Conservation (phyloP, 2,797 vertebrate genomes). For the Gouania willdenowi region DNA sequence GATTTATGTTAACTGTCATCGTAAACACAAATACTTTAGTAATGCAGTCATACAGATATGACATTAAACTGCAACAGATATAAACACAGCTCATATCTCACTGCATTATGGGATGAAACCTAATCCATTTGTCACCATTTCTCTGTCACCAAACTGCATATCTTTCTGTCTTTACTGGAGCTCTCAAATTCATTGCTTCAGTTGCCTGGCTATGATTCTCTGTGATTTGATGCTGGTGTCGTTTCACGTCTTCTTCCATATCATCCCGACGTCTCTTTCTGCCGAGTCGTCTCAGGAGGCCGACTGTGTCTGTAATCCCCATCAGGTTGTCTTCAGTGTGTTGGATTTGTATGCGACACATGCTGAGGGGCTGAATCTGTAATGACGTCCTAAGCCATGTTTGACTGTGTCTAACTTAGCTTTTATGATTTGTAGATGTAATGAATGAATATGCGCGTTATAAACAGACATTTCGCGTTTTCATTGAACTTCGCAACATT, state of each 20-base stretch:
- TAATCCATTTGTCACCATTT: neutral
- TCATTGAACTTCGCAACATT: too few relatives aligned
- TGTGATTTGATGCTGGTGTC: neutral
- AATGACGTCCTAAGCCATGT: slow-evolving; percentile 20
- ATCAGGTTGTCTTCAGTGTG: slow-evolving; percentile 1
- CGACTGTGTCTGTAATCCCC: slow-evolving; percentile 12
- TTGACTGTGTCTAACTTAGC: slow-evolving; percentile 16
- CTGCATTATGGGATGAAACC: too few relatives aligned
- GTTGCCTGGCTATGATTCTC: neutral
- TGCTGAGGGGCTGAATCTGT: slow-evolving; percentile 2
- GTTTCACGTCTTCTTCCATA: neutral
- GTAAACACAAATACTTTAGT: too few relatives aligned
- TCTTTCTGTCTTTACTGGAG: neutral
- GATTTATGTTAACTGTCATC: too few relatives aligned
- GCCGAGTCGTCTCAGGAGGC: slow-evolving; percentile 4
- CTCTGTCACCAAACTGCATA: neutral
- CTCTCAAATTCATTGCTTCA: neutral
- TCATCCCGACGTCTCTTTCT: slow-evolving; percentile 7
- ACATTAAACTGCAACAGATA: too few relatives aligned
- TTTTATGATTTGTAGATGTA: too few relatives aligned
- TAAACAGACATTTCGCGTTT: too few relatives aligned
- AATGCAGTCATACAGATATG: too few relatives aligned
- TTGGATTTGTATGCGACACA: slow-evolving; percentile 24
- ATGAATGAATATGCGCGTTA: too few relatives aligned
- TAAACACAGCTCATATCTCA: too few relatives aligned